A percentile compares a stretch with the other conserved stretches of the same genome.
phyloP scores from a whole-genome alignment of 1,140 invertebrate species.

The Druon quercuslanigerum region DNA sequence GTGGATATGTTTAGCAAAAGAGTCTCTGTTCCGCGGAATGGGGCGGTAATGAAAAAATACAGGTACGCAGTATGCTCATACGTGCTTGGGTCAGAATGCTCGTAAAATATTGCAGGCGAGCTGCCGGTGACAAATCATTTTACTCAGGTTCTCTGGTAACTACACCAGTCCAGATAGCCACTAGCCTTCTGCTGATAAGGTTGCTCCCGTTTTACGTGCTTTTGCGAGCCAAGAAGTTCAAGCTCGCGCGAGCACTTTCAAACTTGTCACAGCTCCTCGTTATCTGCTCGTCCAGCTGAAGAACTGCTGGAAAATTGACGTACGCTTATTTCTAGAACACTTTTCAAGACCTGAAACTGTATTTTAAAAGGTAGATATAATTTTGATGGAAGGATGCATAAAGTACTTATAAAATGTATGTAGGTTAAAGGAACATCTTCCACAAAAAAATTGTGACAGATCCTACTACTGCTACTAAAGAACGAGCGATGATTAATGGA shows the following conservation, averaged over 20 bases:
- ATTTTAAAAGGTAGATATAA: background rate
- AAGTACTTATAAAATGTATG: too few species aligned
- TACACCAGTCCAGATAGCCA: background rate
- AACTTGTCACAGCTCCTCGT: conserved; percentile 19
- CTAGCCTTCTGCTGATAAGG: conserved; percentile 26
- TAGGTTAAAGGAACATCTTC: too few species aligned
- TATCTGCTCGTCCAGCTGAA: conserved; percentile 25
- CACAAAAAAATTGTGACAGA: too few species aligned
- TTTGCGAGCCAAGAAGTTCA: conserved; percentile 9
- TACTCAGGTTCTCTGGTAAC: conserved; percentile 5
- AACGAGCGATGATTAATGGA: too few species aligned
- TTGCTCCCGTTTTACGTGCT: conserved; percentile 25
- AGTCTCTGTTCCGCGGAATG: background rate
- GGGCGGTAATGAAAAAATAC: background rate
- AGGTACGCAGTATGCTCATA: background rate
- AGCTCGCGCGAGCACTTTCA: background rate
- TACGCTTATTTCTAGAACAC: conserved; percentile 1
- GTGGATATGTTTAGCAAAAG: conserved; percentile 36
- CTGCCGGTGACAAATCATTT: conserved; percentile 22
- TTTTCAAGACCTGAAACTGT: background rate
- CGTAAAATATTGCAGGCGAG: conserved; percentile 16
- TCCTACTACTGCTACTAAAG: too few species aligned
- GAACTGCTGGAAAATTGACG: conserved; percentile 19
- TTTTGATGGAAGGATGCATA: too few species aligned
- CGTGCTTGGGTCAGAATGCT: background rate